phyloP scores from a whole-genome alignment of 2,888 invertebrate genomes.

The Leptopilina drosophilae region DNA sequence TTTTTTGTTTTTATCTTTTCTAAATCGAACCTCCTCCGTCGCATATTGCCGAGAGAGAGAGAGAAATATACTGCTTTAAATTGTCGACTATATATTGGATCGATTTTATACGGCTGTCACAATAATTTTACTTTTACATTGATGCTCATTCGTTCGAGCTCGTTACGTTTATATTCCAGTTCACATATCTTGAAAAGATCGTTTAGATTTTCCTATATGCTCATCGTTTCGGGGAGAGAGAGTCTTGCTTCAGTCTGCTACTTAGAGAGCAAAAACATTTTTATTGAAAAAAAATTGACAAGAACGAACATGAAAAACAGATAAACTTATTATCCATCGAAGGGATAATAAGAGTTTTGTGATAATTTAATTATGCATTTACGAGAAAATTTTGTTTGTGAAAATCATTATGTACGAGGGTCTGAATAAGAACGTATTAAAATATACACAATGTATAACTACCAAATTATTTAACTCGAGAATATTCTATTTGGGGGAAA shows the following conservation, averaged over 20 bases:
- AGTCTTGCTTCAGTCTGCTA: neutral
- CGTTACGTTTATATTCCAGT: constrained; percentile 25
- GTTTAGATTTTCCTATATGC: neutral
- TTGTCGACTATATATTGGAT: constrained; percentile 6
- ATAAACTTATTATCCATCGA: too few relatives aligned
- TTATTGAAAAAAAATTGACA: neutral
- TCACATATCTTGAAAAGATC: constrained; percentile 27
- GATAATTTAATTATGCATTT: too few relatives aligned
- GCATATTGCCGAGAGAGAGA: neutral
- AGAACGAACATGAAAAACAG: too few relatives aligned
- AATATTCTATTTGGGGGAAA: too few relatives aligned
- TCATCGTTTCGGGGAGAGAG: constrained; percentile 1
- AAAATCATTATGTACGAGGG: too few relatives aligned
- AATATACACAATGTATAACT: too few relatives aligned
- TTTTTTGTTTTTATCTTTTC: neutral
- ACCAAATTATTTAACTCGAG: too few relatives aligned
- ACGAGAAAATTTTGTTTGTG: too few relatives aligned
- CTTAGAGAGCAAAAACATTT: neutral
- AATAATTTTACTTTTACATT: constrained; percentile 35
- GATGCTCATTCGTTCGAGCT: constrained; percentile 31
- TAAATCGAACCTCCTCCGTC: neutral
- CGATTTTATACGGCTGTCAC: constrained; percentile 10
- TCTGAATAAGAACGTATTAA: too few relatives aligned
- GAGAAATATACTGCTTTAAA: neutral
- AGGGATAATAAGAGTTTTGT: too few relatives aligned